Evolutionary conservation across 2,797 vertebrate species (phyloP).

Genomic region (Malurus splendens): DNA sequence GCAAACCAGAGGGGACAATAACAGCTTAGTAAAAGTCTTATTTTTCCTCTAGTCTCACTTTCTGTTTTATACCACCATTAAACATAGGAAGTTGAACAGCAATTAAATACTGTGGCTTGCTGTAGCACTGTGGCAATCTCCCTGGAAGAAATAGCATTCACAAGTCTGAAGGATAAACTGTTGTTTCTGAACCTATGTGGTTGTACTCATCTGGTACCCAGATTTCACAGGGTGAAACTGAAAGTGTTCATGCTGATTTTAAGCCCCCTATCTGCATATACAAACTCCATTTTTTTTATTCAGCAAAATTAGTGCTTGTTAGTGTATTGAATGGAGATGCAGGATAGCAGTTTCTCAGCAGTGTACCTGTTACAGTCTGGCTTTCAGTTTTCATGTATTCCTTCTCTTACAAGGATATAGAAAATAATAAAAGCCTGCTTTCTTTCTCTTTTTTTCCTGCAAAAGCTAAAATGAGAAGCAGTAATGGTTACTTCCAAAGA

Average conservation of each 20-base stretch:
- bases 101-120: not conserved
- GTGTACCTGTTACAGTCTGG: not conserved
- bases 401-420: not conserved
- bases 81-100: not conserved
- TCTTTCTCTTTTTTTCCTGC: not conserved
- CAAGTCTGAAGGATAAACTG: not conserved
- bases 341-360: not conserved
- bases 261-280: not conserved
- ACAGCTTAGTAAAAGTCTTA: not conserved
- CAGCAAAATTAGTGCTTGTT: not conserved
- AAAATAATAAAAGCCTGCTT: not conserved
- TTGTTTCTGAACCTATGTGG: not conserved
- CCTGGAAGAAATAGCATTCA: not conserved
- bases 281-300: not conserved
- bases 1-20: not conserved
- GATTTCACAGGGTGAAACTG: not conserved
- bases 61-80: not conserved
- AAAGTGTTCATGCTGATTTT: not conserved
- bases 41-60: not conserved
- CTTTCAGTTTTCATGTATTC: not conserved
- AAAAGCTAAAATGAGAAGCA: not conserved
- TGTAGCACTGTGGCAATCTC: not conserved
- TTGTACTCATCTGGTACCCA: not conserved
- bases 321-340: not conserved
- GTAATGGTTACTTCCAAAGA: not conserved